Base-by-base conservation (phyloP, 2,797 vertebrate genomes). In the Pipistrellus nathusii region DNA sequence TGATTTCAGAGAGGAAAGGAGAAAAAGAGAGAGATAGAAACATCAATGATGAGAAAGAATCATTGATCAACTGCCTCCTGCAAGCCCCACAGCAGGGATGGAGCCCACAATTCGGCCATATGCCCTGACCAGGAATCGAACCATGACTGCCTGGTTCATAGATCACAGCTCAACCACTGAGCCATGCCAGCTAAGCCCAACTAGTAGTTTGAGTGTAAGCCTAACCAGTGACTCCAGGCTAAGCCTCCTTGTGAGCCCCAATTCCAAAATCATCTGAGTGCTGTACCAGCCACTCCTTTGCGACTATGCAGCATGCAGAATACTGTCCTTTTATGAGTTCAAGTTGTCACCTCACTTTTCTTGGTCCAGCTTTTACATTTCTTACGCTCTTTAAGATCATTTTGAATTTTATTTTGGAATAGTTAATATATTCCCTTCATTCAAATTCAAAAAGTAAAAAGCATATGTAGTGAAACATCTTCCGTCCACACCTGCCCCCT, bases 381-480 rank as follows among this genome's bases (percentile, higher is more conserved):
- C 55, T 90, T 88, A 75, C 14, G 46, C 27, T 85, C 55, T 87
- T 88, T 44, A 85, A 94, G 91, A 90, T 66, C 17, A 69, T 86
- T 92, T 90, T 38, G 20, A 93, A 94, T 71, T 93, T 77, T 85
- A 93, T 92, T 62, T 96, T 92, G 25, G 51, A 88, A 88, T 94
- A 44, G 85, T 51, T 87, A 84, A 93, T 84, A 12, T 21, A 75
- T 87, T 84, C 87, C 38, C 5, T 25, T 92, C 32, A 21, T 78
- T 96, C 73, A 82, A 68, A 85, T 96, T 92, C 48, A 83, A 72
- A 89, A 89, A 81, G 55, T 76, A 53, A 71, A 87, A 88, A 93
- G 57, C 30, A 25, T 32, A 62, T 14, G 46, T 10, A 82, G 66
- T 76, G 25, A 95, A 92, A 69, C 3, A 2, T 78, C 44, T 85